These are phyloP conservation scores for Mastigias papua DNA, from an alignment of 30 jellyfish, hydroid and myxozoan species.

Conservation along the genomic window DNA sequence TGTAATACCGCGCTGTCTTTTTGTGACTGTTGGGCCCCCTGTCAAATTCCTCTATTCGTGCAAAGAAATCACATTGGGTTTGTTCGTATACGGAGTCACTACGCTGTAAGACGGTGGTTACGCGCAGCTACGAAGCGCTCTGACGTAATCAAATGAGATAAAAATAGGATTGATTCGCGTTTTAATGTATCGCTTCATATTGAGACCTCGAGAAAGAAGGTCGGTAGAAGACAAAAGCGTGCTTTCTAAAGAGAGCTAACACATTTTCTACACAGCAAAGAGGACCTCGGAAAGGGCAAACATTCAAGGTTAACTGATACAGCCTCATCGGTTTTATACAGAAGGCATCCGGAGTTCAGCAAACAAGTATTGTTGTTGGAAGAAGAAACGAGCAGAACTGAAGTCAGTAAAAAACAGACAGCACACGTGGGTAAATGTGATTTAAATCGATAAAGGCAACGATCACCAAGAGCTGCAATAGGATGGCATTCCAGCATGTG, in stretches of 20 bases:
- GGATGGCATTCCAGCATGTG: not conserved
- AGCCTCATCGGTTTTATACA: constrained; percentile 15
- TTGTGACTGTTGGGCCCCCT: constrained; percentile 61
- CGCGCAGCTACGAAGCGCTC: constrained; percentile 8
- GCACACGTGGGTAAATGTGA: not conserved
- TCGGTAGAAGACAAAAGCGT: constrained; percentile 49
- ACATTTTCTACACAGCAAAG: constrained; percentile 58
- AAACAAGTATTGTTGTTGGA: constrained; percentile 44
- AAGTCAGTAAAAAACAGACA: constrained; percentile 18
- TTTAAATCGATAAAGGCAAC: not conserved
- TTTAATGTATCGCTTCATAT: constrained; percentile 16
- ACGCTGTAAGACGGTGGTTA: not conserved
- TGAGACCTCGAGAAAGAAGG: constrained; percentile 29
- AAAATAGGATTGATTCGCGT: not conserved
- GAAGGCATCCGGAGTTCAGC: constrained; percentile 61
- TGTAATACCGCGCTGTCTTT: constrained; percentile 21
- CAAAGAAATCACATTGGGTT: not conserved
- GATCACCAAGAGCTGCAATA: not conserved
- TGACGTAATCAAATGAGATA: constrained; percentile 12
- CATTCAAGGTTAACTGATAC: constrained; percentile 57
- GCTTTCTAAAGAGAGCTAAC: constrained; percentile 45
- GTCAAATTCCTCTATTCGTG: constrained; percentile 9
- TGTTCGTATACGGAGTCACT: not conserved
- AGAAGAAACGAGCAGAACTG: constrained; percentile 6
- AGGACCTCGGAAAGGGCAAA: constrained; percentile 76